Percentiles rank a stretch among this genome's conserved stretches.
Conservation (phyloP, 2,113 vertebrate species). For the Sinocyclocheilus maitianheensis region DNA sequence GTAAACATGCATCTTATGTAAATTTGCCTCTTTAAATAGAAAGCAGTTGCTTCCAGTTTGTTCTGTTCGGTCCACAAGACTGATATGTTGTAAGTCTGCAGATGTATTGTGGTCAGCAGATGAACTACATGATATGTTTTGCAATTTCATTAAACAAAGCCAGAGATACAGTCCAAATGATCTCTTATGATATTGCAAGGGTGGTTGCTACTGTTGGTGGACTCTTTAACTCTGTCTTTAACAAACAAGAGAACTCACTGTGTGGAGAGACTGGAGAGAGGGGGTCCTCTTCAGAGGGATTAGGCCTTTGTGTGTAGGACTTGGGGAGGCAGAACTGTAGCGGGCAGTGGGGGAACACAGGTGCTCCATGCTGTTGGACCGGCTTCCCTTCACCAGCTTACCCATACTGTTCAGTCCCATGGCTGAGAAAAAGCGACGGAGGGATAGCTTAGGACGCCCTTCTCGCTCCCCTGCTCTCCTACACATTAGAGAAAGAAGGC, state of each 20-base stretch:
- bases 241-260: constrained; percentile 75
- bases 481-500: background rate
- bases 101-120: background rate
- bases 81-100: constrained; percentile 3
- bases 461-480: constrained; percentile 61
- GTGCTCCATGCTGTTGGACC: constrained; percentile 92
- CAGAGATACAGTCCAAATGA: constrained; percentile 15
- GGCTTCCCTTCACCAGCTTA: constrained; percentile 82
- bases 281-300: constrained; percentile 80
- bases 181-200: background rate
- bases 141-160: constrained; percentile 30
- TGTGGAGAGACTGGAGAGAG: constrained; percentile 84
- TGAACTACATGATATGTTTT: background rate
- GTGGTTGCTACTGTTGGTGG: background rate
- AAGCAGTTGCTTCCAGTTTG: background rate
- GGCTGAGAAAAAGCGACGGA: constrained; percentile 86
- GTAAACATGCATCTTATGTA: background rate
- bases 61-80: background rate
- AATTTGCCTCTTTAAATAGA: background rate
- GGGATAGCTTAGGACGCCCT: constrained; percentile 73
- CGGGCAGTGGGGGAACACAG: constrained; percentile 60
- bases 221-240: background rate
- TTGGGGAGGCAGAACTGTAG: constrained; percentile 63
- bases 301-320: constrained; percentile 61
- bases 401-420: constrained; percentile 86